Evolutionary conservation across 2,113 vertebrate genomes (phyloP), one percentile per base, ranked within the genome.

Genomic region (Tragelaphus buxtoni): DNA sequence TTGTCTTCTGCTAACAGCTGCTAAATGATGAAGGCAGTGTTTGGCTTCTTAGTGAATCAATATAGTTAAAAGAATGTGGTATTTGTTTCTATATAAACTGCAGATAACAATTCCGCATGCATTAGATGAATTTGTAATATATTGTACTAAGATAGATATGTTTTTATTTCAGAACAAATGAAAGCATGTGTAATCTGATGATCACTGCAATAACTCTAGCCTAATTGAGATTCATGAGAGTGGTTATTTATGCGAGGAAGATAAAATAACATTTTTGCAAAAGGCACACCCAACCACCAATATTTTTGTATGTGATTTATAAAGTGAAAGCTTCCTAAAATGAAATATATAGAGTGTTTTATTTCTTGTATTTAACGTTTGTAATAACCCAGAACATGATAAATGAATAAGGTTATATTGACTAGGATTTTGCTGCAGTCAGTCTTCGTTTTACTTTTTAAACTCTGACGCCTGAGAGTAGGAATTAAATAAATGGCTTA

Each of bases 401-500:
- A 84, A 98, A 98, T 97, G 96, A 98, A 97, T 98, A 42, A 72
- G 92, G 35, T 79, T 97, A 65, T 96, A 98, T 98, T 4, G 92
- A 98, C 98, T 97, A 97, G 81, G 83, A 84, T 94, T 98, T 96
- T 96, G 94, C 76, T 97, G 77, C 18, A 97, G 94, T 97, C 96
- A 96, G 96, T 94, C 97, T 98, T 98, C 74, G 88, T 98, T 98
- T 98, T 97, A 92, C 82, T 98, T 98, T 97, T 96, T 90, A 80
- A 97, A 95, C 55, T 82, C 96, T 98, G 96, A 95, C 96, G 97
- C 91, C 84, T 94, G 7, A 91, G 80, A 97, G 86, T 96, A 28
- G 45, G 94, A 98, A 97, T 97, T 98, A 95, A 98, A 98, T 86
- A 98, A 98, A 97, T 98, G 53, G 86, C 91, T 98, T 98, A 98